These are phyloP conservation scores for Andrena flavipes DNA, from an alignment of 2,888 invertebrate species.

Conservation along the genomic window DNA sequence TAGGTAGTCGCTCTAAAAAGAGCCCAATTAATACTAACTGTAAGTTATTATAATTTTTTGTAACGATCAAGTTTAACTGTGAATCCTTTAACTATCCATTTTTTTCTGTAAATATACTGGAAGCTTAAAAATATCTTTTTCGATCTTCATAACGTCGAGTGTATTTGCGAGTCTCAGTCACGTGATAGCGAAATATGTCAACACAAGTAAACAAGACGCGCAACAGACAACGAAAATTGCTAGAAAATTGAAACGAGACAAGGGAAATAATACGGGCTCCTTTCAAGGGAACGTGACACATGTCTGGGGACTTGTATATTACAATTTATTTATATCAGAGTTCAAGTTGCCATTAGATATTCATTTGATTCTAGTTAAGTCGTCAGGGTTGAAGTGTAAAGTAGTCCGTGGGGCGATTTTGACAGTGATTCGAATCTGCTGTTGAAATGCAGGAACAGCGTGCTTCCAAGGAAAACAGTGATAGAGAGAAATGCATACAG, in stretches of 20 bases:
- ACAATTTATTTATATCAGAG: constrained; percentile 56
- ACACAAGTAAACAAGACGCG: neutral
- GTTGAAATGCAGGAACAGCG: neutral
- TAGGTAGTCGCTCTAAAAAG: no score
- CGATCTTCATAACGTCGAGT: neutral
- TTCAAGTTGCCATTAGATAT: constrained; percentile 17
- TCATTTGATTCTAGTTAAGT: neutral
- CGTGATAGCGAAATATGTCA: neutral
- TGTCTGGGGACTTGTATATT: constrained; percentile 34
- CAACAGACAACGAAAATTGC: constrained; percentile 18
- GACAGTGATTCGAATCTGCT: constrained; percentile 21
- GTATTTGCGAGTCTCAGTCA: neutral
- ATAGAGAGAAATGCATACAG: neutral
- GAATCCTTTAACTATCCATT: no score
- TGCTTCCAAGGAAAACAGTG: constrained; percentile 17
- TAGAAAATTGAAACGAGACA: constrained; percentile 25
- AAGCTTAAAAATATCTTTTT: no score
- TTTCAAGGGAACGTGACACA: constrained; percentile 21
- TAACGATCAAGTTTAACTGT: no score
- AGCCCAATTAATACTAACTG: no score
- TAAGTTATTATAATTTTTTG: no score
- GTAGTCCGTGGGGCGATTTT: constrained; percentile 10
- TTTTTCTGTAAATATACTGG: no score
- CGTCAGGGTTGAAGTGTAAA: neutral
- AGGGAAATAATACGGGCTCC: constrained; percentile 32